Evolutionary conservation across 2,888 invertebrate species (phyloP), one percentile per base, ranked within the genome.

Genomic region (Pachliopta kotzebuea): DNA sequence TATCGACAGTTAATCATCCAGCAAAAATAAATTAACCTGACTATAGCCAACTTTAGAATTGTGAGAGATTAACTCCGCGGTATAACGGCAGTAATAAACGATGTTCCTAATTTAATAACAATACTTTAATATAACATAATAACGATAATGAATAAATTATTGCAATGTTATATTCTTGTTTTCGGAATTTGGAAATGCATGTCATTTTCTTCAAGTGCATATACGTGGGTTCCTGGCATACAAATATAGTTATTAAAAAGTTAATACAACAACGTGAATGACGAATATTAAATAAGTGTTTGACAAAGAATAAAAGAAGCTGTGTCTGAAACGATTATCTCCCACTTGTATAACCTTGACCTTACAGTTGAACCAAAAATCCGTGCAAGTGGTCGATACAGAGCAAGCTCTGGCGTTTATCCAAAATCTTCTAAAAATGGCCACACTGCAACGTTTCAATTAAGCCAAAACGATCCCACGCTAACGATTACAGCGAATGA

Each of bases 351-450:
- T 79, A 79, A 83, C 87, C 88, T 85, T 88, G 85, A 86, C 84
- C 85, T 78, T 74, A 69, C 72, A 67, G 69, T 70, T 77, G 80
- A 78, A 80, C 79, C 72, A 82, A 81, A 86, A 84, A 80, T 79
- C 78, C 77, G 72, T 74, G 74, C 76, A 76, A 72, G 75, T 72
- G 72, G 69, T 75, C 79, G 76, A 83, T 80, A 77, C 79, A 76
- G 71, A 77, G 74, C 83, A 83, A 77, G 74, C 78, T 79, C 82
- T 90, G 89, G 89, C 86, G 65, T 70, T 64, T 71, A 69, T 78
- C 87, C 90, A 89, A 84, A 80, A 81, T 83, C 85, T 86, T 86
- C 84, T 83, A 84, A 86, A 84, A 84, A 84, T 80, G 74, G 79
- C 77, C 79, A 79, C 82, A 76, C 78, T 85, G 83, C 82, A 85